Evolutionary conservation across 2,113 vertebrate genomes (phyloP).

Genomic region (Rhipidura dahli): DNA sequence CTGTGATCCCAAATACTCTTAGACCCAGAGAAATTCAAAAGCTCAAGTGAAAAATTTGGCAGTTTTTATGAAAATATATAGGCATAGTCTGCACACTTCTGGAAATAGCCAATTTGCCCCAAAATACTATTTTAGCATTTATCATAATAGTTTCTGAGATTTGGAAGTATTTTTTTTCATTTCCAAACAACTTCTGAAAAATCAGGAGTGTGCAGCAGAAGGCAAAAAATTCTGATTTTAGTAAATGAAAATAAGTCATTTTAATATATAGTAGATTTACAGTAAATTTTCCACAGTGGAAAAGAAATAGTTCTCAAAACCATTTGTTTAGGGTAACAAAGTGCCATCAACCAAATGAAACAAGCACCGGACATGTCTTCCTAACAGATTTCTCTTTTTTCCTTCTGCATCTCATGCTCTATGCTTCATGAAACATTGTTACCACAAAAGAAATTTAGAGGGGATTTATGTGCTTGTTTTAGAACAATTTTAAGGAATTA

Average conservation of each 20-base stretch:
- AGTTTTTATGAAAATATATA: not conserved
- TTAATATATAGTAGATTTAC: not conserved
- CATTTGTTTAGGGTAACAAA: not conserved
- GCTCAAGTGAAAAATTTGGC: not conserved
- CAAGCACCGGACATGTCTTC: not conserved
- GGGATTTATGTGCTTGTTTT: not conserved
- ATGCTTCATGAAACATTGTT: not conserved
- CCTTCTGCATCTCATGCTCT: not conserved
- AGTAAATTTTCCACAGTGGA: not conserved
- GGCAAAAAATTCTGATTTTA: not conserved
- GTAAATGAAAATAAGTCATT: not conserved
- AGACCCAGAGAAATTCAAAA: not conserved
- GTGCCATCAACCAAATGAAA: not conserved
- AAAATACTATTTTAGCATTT: not conserved
- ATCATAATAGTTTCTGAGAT: not conserved
- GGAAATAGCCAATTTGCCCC: not conserved
- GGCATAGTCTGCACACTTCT: not conserved
- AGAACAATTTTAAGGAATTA: not conserved
- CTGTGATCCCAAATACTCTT: not conserved
- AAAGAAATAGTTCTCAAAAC: not conserved
- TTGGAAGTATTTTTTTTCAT: not conserved
- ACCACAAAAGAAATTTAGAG: not conserved
- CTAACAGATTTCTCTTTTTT: not conserved
- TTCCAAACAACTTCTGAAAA: not conserved
- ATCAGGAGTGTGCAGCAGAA: not conserved